Conservation (phyloP, 2,888 invertebrate genomes). For the Orthosia gracilis region DNA sequence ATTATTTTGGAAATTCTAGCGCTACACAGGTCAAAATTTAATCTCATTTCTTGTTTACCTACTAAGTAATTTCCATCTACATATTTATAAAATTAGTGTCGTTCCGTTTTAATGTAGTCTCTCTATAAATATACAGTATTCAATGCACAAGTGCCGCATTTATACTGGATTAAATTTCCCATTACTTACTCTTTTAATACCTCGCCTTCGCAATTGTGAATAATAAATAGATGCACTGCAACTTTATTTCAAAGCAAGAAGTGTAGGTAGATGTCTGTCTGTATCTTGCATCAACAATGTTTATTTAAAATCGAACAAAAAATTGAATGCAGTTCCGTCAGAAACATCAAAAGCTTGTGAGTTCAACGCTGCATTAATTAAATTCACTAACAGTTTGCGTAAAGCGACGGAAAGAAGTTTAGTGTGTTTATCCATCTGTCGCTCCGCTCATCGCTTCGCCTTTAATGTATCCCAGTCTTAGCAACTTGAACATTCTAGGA, state of each 20-base stretch:
- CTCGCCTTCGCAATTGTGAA: not conserved
- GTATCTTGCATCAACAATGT: slow-evolving; percentile 32
- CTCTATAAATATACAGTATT: slow-evolving; percentile 22
- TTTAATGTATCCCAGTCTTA: slow-evolving; percentile 56
- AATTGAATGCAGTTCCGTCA: slow-evolving; percentile 29
- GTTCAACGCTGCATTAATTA: slow-evolving; percentile 27
- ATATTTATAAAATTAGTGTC: not conserved
- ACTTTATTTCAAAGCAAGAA: slow-evolving; percentile 26
- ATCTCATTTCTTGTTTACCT: not conserved
- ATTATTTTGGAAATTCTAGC: not conserved
- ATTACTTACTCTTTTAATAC: not conserved
- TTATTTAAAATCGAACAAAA: slow-evolving; percentile 28
- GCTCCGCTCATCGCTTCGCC: slow-evolving; percentile 18
- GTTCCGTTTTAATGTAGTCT: not conserved
- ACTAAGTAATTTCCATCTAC: not conserved
- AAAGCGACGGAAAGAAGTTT: slow-evolving; percentile 31
- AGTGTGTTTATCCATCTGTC: slow-evolving; percentile 43
- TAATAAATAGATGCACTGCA: slow-evolving; percentile 19
- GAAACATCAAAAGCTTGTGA: slow-evolving; percentile 48
- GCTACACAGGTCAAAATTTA: not conserved
- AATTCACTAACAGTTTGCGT: slow-evolving; percentile 35
- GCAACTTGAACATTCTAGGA: slow-evolving; percentile 80
- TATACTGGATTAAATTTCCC: slow-evolving; percentile 49
- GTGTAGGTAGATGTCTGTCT: slow-evolving; percentile 1
- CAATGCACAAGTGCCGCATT: slow-evolving; percentile 56